These are phyloP conservation scores for Microchrysa polita DNA, from an alignment of 2,888 invertebrate species.

Conservation along the genomic window DNA sequence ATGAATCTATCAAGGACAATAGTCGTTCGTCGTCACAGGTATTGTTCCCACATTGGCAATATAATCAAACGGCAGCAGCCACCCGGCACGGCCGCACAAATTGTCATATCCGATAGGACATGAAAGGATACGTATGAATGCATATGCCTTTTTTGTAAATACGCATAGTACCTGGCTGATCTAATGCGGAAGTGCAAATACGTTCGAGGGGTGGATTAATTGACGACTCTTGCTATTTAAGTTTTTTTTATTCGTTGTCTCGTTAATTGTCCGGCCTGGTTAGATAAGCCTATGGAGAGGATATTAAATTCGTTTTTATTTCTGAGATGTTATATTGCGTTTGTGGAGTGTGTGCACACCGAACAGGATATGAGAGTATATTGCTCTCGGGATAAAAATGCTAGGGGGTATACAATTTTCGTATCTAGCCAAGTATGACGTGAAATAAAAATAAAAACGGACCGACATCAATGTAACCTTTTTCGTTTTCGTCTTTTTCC, in stretches of 20 bases:
- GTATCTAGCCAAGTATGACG: slow-evolving; percentile 51
- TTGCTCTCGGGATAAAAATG: slow-evolving; percentile 25
- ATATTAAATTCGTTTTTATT: slow-evolving; percentile 48
- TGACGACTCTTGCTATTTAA: slow-evolving; percentile 37
- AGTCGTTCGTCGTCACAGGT: slow-evolving; percentile 13
- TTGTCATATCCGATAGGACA: background rate
- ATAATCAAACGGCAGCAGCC: background rate
- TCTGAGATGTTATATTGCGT: background rate
- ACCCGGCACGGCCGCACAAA: background rate
- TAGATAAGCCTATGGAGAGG: slow-evolving; percentile 43
- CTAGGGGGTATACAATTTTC: slow-evolving; percentile 49
- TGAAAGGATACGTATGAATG: slow-evolving; percentile 13
- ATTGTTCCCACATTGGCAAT: slow-evolving; percentile 20
- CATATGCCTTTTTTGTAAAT: background rate
- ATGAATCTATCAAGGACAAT: slow-evolving; percentile 38
- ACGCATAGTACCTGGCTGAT: background rate
- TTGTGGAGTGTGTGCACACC: background rate
- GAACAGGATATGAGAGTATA: slow-evolving; percentile 42
- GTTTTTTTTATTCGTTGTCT: slow-evolving; percentile 34
- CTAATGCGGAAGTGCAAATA: slow-evolving; percentile 47
- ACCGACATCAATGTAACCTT: slow-evolving; percentile 38
- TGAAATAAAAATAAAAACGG: slow-evolving; percentile 22
- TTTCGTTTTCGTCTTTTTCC: slow-evolving; percentile 18
- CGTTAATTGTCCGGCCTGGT: slow-evolving; percentile 44
- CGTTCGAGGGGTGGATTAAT: slow-evolving; percentile 48